A percentile compares a stretch with the other conserved stretches of the same genome.
Conservation (phyloP, 2,888 invertebrate species). For the Cantharis flavilabris region DNA sequence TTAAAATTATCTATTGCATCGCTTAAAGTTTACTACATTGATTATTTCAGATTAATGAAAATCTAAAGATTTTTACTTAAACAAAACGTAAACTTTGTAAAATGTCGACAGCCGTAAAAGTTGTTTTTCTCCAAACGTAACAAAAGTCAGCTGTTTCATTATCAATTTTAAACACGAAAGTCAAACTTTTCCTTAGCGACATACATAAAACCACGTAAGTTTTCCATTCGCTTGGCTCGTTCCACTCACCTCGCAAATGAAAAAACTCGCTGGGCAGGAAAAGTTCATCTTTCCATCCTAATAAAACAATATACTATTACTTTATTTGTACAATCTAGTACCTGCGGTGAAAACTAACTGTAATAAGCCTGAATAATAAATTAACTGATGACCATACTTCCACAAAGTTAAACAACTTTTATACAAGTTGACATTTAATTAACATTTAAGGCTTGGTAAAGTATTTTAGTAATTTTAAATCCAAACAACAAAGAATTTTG, state of each 20-base stretch:
- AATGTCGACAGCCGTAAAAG: background rate
- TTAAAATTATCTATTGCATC: background rate
- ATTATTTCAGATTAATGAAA: background rate
- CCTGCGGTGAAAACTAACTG: background rate
- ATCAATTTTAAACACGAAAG: too few species aligned
- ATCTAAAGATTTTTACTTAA: background rate
- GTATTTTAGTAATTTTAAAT: background rate
- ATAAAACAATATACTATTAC: too few species aligned
- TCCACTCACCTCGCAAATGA: too few species aligned
- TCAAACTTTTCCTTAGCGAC: too few species aligned
- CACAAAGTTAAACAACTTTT: background rate
- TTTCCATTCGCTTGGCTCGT: too few species aligned
- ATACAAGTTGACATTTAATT: background rate
- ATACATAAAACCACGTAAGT: too few species aligned
- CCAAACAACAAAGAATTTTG: background rate
- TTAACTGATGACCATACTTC: background rate
- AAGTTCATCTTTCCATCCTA: too few species aligned
- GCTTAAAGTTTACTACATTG: background rate
- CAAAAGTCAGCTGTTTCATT: too few species aligned
- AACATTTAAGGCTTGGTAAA: background rate
- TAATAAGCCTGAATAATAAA: background rate
- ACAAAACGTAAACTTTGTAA: background rate
- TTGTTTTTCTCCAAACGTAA: too few species aligned
- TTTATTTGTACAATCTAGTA: background rate
- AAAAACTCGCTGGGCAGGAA: too few species aligned